Conservation (phyloP, 2,797 vertebrate species). For the Sebastiscus albofasciatus region DNA sequence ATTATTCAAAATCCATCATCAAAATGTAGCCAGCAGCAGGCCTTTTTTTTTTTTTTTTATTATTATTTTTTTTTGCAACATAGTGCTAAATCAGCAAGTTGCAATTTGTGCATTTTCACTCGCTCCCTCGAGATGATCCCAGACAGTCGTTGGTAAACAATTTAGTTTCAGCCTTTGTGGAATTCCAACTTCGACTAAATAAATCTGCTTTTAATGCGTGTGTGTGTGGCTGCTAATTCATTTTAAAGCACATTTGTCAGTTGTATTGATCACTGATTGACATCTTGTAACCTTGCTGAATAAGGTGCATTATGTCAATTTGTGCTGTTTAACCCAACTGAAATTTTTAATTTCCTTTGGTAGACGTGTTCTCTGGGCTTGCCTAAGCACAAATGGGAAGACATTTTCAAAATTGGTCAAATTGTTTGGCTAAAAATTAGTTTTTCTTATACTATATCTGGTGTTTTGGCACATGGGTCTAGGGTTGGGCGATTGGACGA, state of each 20-base stretch:
- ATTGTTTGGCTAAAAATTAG: neutral
- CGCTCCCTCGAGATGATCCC: conserved; percentile 48
- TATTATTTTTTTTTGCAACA: conserved; percentile 44
- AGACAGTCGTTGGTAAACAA: conserved; percentile 68
- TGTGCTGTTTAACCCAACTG: conserved; percentile 5
- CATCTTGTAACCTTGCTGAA: conserved; percentile 52
- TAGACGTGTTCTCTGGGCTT: neutral
- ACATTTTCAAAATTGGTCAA: neutral
- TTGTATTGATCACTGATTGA: conserved; percentile 55
- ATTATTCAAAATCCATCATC: conserved; percentile 81
- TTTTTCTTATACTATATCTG: no score
- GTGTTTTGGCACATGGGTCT: no score
- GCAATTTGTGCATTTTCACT: conserved; percentile 64
- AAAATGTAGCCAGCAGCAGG: conserved; percentile 71
- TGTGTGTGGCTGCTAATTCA: conserved; percentile 39
- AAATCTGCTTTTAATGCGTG: conserved; percentile 28
- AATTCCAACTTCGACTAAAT: conserved; percentile 33
- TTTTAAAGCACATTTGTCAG: conserved; percentile 56
- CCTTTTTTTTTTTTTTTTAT: conserved; percentile 8
- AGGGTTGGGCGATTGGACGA: no score
- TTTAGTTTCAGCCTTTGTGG: conserved; percentile 61
- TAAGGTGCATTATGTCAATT: conserved; percentile 7
- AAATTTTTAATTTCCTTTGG: neutral
- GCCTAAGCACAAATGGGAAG: neutral
- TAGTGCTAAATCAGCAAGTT: conserved; percentile 74